Percentiles rank a stretch among this genome's conserved stretches.
These are phyloP conservation scores for Pararge aegeria DNA, from an alignment of 1,140 invertebrate species.

Conservation along the genomic window DNA sequence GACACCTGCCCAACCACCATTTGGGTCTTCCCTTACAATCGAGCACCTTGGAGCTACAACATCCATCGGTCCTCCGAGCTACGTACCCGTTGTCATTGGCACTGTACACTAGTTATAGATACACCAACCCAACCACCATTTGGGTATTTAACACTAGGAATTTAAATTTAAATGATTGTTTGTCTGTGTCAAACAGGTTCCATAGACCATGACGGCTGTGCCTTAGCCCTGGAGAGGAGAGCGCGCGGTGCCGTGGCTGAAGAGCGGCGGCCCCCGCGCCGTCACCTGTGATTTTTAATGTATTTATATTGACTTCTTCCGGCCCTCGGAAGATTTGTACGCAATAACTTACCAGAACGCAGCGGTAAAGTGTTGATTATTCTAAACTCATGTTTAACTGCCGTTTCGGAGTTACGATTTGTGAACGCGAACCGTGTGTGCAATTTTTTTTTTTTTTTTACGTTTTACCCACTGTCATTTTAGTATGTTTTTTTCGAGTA, in stretches of 20 bases:
- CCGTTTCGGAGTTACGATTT: neutral
- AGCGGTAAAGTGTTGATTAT: conserved; percentile 53
- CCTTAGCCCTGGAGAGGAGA: conserved; percentile 27
- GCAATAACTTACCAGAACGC: conserved; percentile 45
- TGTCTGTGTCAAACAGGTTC: conserved; percentile 58
- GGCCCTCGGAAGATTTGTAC: conserved; percentile 44
- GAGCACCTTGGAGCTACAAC: too few relatives aligned
- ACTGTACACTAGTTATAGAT: too few relatives aligned
- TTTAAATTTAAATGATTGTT: neutral
- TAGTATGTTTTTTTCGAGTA: conserved; percentile 41
- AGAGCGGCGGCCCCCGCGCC: conserved; percentile 9
- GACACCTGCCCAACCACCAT: too few relatives aligned
- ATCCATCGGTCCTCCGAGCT: too few relatives aligned
- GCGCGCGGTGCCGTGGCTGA: neutral
- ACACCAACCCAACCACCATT: too few relatives aligned
- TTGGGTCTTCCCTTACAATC: too few relatives aligned
- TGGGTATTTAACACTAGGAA: too few relatives aligned
- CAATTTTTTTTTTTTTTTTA: neutral
- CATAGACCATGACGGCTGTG: conserved; percentile 79
- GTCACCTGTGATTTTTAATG: conserved; percentile 53
- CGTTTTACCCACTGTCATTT: conserved; percentile 8
- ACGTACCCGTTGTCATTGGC: too few relatives aligned
- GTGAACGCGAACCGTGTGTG: conserved; percentile 8
- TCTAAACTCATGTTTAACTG: conserved; percentile 4
- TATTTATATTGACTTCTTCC: conserved; percentile 58